A percentile compares a stretch with the other conserved stretches of the same genome.
These are phyloP conservation scores for Formica aserva DNA, from an alignment of 2,888 invertebrate species.

Conservation along the genomic window DNA sequence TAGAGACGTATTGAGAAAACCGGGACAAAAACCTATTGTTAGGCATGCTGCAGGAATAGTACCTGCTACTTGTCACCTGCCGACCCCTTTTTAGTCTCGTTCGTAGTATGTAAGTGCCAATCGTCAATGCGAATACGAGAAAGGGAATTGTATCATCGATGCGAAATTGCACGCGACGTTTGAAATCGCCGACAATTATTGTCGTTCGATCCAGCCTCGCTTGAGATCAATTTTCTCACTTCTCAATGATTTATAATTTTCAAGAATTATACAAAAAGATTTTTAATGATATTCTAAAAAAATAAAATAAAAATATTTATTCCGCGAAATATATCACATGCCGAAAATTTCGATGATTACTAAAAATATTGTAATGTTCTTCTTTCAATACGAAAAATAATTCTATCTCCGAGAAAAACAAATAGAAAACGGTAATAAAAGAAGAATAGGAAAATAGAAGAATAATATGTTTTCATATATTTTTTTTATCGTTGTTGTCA, in stretches of 20 bases:
- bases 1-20: conserved; percentile 81
- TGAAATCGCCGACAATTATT: conserved; percentile 69
- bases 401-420: background rate
- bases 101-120: conserved; percentile 59
- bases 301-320: too few relatives aligned
- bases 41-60: conserved; percentile 62
- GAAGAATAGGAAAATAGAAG: background rate
- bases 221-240: background rate
- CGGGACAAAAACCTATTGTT: conserved; percentile 81
- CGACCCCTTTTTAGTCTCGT: conserved; percentile 62
- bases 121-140: conserved; percentile 51
- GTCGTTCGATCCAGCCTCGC: conserved; percentile 35
- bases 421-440: background rate
- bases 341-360: too few relatives aligned
- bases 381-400: background rate
- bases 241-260: background rate
- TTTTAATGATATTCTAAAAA: too few relatives aligned
- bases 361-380: too few relatives aligned
- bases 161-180: conserved; percentile 58
- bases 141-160: conserved; percentile 58
- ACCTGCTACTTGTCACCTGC: conserved; percentile 65
- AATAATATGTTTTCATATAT: background rate
- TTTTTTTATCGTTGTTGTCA: background rate
- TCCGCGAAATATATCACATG: too few relatives aligned
- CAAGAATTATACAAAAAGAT: background rate